phyloP scores from a whole-genome alignment of 2,888 invertebrate species.

The Sinodicranocentrus sp. region DNA sequence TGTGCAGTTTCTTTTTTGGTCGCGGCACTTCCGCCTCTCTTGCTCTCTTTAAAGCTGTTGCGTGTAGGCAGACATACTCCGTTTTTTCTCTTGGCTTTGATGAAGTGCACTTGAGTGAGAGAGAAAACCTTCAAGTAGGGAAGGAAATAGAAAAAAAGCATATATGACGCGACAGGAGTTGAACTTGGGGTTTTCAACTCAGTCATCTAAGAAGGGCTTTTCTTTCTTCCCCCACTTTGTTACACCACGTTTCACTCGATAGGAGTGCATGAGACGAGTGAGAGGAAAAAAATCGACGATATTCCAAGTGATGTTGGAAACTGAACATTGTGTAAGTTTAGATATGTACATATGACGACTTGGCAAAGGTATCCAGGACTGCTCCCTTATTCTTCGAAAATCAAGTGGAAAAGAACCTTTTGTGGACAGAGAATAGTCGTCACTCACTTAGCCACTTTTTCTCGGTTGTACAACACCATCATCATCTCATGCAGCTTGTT shows the following conservation, averaged over 20 bases:
- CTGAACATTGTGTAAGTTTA: background rate
- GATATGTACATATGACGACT: background rate
- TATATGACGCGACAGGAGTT: background rate
- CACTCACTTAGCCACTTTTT: constrained; percentile 26
- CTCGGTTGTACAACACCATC: background rate
- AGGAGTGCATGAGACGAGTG: constrained; percentile 1
- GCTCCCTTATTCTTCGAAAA: background rate
- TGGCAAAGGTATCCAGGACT: background rate
- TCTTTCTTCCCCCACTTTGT: constrained; percentile 20
- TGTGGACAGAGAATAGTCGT: constrained; percentile 28
- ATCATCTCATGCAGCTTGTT: background rate
- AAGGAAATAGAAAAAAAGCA: background rate
- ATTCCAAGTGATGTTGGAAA: constrained; percentile 13
- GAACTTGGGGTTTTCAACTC: background rate
- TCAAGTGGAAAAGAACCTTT: constrained; percentile 15
- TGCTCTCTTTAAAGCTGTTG: constrained; percentile 51
- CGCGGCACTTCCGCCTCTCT: constrained; percentile 39
- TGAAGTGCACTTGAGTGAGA: constrained; percentile 55
- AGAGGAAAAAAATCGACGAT: constrained; percentile 19
- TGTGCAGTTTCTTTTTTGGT: background rate
- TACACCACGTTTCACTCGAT: background rate
- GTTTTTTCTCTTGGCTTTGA: constrained; percentile 35
- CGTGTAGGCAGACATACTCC: constrained; percentile 26
- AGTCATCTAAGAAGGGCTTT: constrained; percentile 18
- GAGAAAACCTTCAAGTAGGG: background rate